A percentile compares a stretch with the other conserved stretches of the same genome.
phyloP scores from a whole-genome alignment of 2,113 vertebrate genomes.

The Cheilinus undulatus region DNA sequence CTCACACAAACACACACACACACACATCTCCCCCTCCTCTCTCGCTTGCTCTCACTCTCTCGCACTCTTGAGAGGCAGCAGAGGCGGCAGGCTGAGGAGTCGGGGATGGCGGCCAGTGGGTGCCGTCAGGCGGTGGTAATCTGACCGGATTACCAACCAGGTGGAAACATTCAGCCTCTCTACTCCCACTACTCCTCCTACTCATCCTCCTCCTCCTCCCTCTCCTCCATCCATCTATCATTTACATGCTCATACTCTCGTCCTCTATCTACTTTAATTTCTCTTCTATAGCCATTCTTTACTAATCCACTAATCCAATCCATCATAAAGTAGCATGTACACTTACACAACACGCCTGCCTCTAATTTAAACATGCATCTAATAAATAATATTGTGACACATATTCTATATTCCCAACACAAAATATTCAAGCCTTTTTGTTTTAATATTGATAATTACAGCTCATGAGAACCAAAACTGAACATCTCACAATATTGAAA shows the following conservation, averaged over 20 bases:
- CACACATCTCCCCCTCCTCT: slow-evolving; percentile 34
- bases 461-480: no score
- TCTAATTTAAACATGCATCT: no score
- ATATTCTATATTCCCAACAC: no score
- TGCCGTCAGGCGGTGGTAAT: slow-evolving; percentile 84
- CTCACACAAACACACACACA: slow-evolving; percentile 36
- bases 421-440: no score
- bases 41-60: slow-evolving; percentile 68
- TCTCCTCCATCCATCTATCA: slow-evolving; percentile 43
- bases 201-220: slow-evolving; percentile 16
- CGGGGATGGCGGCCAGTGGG: slow-evolving; percentile 73
- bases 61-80: slow-evolving; percentile 68
- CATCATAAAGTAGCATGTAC: no score
- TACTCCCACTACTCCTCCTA: slow-evolving; percentile 45
- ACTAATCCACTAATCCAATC: no score
- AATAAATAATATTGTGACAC: no score
- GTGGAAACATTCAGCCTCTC: slow-evolving; percentile 83
- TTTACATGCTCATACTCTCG: slow-evolving; percentile 29
- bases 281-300: background rate
- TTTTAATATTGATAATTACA: no score
- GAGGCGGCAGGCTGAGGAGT: slow-evolving; percentile 70
- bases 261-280: background rate
- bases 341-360: no score
- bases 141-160: slow-evolving; percentile 86
- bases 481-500: no score